A percentile compares a stretch with the other conserved stretches of the same genome.
Conservation (phyloP, 2,797 vertebrate species). For the Mus caroli region DNA sequence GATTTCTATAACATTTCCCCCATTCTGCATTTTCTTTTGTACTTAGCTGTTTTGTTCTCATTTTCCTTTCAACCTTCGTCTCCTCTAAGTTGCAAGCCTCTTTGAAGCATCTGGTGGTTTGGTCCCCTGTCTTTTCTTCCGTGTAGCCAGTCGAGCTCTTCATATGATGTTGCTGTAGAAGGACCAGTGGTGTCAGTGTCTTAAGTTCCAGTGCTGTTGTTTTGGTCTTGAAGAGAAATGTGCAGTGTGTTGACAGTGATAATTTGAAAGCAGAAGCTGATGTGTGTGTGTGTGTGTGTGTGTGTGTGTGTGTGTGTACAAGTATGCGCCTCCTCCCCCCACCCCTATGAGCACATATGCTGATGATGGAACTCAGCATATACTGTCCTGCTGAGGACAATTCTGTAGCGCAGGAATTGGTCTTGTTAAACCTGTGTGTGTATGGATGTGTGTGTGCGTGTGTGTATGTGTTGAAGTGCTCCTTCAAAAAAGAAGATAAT, state of each 20-base stretch:
- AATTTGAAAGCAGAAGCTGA: not conserved
- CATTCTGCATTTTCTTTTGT: not conserved
- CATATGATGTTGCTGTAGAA: not conserved
- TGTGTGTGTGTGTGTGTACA: not conserved
- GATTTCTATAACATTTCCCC: not conserved
- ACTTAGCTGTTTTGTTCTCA: not conserved
- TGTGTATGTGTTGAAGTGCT: not conserved
- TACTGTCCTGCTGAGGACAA: not conserved
- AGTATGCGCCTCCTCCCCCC: too few relatives aligned
- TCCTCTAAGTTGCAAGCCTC: slow-evolving; percentile 8
- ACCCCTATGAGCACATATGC: not conserved
- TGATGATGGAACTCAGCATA: not conserved
- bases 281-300: not conserved
- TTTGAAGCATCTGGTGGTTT: not conserved
- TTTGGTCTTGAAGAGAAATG: slow-evolving; percentile 24
- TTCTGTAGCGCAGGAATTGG: not conserved
- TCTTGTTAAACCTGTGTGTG: not conserved
- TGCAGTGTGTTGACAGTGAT: not conserved
- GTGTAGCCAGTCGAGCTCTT: not conserved
- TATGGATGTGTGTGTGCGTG: too few relatives aligned
- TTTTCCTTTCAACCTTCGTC: not conserved
- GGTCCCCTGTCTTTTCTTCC: not conserved
- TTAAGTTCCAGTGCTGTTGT: slow-evolving; percentile 12
- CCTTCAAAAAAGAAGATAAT: slow-evolving; percentile 6
- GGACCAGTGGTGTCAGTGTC: not conserved